Percentiles rank a stretch among this genome's conserved stretches.
Conservation (phyloP, 2,888 invertebrate species). For the Fissipunctia ypsillon region DNA sequence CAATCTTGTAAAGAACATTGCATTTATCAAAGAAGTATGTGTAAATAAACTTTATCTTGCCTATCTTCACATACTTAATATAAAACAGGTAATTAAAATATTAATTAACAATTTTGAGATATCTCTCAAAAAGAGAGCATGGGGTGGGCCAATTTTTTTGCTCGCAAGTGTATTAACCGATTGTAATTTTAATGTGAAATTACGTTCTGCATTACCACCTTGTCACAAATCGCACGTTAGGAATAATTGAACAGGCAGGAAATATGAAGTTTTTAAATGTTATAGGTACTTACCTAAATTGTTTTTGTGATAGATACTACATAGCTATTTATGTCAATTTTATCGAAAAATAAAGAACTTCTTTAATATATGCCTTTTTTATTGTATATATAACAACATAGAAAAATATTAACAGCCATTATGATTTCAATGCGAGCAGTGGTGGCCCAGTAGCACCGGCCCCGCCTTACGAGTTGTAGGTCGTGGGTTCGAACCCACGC, state of each 20-base stretch:
- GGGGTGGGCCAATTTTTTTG: no score
- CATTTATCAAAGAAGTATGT: no score
- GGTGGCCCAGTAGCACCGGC: no score
- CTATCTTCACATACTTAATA: no score
- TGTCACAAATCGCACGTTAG: slow-evolving; percentile 7
- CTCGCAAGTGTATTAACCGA: no score
- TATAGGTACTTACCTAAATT: slow-evolving; percentile 3
- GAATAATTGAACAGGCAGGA: not conserved
- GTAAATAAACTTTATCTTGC: no score
- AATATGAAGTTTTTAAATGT: slow-evolving; percentile 3
- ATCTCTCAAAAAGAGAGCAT: no score
- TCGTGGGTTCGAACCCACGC: no score
- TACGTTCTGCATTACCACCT: not conserved
- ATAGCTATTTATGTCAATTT: slow-evolving; percentile 28
- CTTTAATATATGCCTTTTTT: slow-evolving; percentile 38
- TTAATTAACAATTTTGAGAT: no score
- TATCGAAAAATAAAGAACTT: slow-evolving; percentile 21
- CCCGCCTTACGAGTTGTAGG: no score
- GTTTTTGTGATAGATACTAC: slow-evolving; percentile 2
- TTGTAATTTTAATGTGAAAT: not conserved
- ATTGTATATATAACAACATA: slow-evolving; percentile 49
- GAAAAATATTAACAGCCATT: slow-evolving; percentile 58
- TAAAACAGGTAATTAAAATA: no score
- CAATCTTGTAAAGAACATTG: no score
- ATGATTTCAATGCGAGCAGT: slow-evolving; percentile 34